Base-by-base conservation (phyloP, 2,797 vertebrate species). In the Melanotaenia nigrans region DNA sequence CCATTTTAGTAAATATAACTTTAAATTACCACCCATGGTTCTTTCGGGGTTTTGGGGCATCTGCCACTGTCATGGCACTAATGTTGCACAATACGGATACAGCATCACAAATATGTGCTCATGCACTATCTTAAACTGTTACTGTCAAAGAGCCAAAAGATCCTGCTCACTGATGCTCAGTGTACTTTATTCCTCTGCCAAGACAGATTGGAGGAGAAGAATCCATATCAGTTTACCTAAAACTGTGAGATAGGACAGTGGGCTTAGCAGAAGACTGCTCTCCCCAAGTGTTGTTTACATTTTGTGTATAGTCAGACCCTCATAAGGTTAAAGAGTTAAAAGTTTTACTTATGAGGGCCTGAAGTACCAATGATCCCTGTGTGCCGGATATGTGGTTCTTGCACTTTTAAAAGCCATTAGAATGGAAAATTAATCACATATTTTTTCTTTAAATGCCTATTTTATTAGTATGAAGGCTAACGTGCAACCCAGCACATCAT, bases 151-250 rank as follows among this genome's bases (percentile, higher is more conserved):
- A 16, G 14, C 20, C 5, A 60, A 67, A 42, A 12, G 36, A 35
- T 35, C 5, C 3, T 45, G 25, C 14, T 20, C 36, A 54, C 35
- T 60, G 45, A 40, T 10, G 42, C 30, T 51, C 30, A 22, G 30
- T 49, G 2, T 2, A 33, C 25, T 49, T 63, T 63, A 45, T 64
- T 64, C 30, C 30, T 64, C 30, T 35, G 45, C 61, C 20, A 51
- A 35, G 28, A 24, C n/a, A 22, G n/a, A 51, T 22, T 1, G 12
- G 11, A 32, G 61, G n/a, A 64, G 20, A n/a, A 8, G 61, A 28
- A 56, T 56, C 54, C 16, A 35, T 47, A 35, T 64, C 32, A 64
- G n/a, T 64, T 49, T 35, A 51, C 38, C 22, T 64, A 64, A 22
- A 64, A 49, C 18, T 62, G 60, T 62, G 16, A 62, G 42, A 32